These are phyloP conservation scores for Periphyllus acericola DNA, from an alignment of 2,888 invertebrate species.

Conservation along the genomic window DNA sequence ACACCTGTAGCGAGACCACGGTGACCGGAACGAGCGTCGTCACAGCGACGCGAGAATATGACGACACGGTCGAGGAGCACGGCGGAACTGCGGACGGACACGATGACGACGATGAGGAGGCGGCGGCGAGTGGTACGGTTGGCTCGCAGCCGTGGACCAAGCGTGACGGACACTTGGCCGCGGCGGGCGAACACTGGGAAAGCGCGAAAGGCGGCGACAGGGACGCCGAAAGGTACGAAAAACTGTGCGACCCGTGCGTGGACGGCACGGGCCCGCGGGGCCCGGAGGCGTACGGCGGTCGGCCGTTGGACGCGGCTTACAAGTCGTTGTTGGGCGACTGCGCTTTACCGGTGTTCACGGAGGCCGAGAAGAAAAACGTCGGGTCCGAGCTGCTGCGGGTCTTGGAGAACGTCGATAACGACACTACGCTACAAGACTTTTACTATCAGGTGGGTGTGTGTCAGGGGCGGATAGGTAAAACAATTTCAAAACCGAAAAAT, in stretches of 20 bases:
- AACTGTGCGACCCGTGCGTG: constrained; percentile 33
- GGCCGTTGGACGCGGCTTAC: background rate
- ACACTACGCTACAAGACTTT: constrained; percentile 48
- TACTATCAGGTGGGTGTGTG: constrained; percentile 28
- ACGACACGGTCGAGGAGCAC: background rate
- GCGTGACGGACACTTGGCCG: constrained; percentile 33
- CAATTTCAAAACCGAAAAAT: too few species aligned
- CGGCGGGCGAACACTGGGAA: constrained; percentile 10
- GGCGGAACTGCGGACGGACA: background rate
- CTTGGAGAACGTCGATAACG: background rate
- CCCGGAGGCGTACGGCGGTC: background rate
- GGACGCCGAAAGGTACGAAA: background rate
- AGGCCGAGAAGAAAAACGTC: constrained; percentile 10
- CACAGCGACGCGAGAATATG: too few species aligned
- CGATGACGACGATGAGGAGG: background rate
- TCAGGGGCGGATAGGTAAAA: background rate
- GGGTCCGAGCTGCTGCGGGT: constrained; percentile 8
- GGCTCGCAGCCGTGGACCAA: background rate
- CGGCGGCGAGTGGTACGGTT: background rate
- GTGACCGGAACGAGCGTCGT: too few species aligned
- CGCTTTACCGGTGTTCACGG: constrained; percentile 9
- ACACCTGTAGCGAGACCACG: background rate
- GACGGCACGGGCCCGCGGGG: background rate
- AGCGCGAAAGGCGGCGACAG: background rate
- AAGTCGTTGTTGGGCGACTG: constrained; percentile 28